These are phyloP conservation scores for Cinara cedri DNA, from an alignment of 2,888 invertebrate genomes.

Conservation along the genomic window DNA sequence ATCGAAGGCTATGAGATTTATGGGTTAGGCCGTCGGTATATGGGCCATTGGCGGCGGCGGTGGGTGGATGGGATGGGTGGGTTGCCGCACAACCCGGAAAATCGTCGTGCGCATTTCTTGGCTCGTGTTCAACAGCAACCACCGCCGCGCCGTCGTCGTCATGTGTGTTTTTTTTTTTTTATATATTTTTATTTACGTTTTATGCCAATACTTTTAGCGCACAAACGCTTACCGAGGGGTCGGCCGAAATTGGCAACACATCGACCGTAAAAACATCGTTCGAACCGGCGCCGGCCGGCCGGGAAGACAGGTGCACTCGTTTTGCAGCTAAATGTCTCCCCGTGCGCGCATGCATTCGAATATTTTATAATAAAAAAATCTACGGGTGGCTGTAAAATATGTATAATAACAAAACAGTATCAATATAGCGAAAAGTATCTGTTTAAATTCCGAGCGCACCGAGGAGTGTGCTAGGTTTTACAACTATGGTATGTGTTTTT, in stretches of 20 bases:
- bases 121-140: constrained; percentile 43
- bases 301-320: constrained; percentile 27
- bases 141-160: background rate
- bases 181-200: constrained; percentile 33
- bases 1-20: constrained; percentile 30
- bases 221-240: background rate
- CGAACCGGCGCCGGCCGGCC: background rate
- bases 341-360: background rate
- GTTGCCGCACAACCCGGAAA: constrained; percentile 38
- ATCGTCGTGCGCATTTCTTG: constrained; percentile 42
- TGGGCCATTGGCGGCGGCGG: background rate
- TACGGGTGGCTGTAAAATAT: no score
- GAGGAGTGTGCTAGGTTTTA: no score
- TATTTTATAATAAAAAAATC: background rate
- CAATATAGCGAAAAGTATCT: no score
- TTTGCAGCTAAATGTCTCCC: background rate
- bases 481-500: no score
- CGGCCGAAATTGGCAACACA: constrained; percentile 32
- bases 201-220: background rate
- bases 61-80: constrained; percentile 21
- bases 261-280: background rate
- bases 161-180: background rate
- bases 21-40: constrained; percentile 29
- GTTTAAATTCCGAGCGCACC: no score
- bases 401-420: no score